Evolutionary conservation across 2,888 invertebrate species (phyloP), one percentile per base, ranked within the genome.

Genomic region (Caenorhabditis panamensis): DNA sequence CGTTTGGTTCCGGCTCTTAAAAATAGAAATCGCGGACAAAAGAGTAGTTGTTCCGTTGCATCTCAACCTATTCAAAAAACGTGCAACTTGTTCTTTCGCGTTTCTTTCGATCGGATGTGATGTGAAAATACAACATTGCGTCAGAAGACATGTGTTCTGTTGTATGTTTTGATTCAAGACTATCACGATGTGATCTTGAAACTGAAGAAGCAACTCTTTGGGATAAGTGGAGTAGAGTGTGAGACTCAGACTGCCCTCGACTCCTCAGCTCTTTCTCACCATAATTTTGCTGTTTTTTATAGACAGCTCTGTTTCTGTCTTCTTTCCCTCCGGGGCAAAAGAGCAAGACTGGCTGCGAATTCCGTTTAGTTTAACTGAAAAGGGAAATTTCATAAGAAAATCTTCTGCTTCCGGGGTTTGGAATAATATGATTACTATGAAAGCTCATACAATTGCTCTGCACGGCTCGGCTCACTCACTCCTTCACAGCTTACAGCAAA

Each of bases 231-330:
- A 47, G 5, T 18, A 47, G 20, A 47, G 47, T 47, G 47, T 18
- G 59, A 49, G 59, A 63, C 54, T 54, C 36, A 62, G 22, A 26
- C 13, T 53, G 28, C 26, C 24, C 20, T 28, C 13, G 28, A 24
- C 31, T 49, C 37, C 13, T 31, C 9, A 9, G 9, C 31, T 4
- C 22, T 73, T 73, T 73, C 73, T 64, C 73, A 73, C 64, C 64
- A 73, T 66, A 59, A 73, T 66, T 73, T 51, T 73, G 28, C 56
- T 72, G 68, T 63, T 72, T 41, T 72, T 72, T 54, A 72, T 72
- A 56, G 63, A 36, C 63, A 36, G 28, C 72, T 71, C 47, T 31
- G 18, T n/a, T 11, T 71, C 47, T 31, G 18, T n/a, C 18, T n/a
- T 47, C 47, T 47, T 41, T 16, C 11, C 18, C 47, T 47, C 18